Conservation (phyloP, 2,113 vertebrate species). For the Myiopsitta monachus region DNA sequence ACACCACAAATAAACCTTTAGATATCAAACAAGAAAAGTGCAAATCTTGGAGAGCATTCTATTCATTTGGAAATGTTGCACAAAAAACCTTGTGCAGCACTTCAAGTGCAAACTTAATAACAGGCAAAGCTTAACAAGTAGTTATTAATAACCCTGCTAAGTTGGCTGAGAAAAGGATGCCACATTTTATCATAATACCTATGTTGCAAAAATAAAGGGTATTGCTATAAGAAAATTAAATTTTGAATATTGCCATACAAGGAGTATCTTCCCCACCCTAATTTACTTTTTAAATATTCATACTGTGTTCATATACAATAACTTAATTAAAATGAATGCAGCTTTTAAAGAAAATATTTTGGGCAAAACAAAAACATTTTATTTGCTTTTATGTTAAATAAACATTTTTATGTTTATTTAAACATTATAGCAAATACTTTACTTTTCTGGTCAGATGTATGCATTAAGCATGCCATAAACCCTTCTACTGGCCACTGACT, state of each 20-base stretch:
- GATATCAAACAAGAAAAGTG: conserved; percentile 70
- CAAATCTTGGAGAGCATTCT: conserved; percentile 57
- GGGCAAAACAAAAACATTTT: too few species aligned
- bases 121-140: conserved; percentile 56
- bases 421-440: conserved; percentile 75
- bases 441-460: conserved; percentile 78
- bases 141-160: conserved; percentile 71
- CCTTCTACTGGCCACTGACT: conserved; percentile 88
- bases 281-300: conserved; percentile 69
- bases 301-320: conserved; percentile 55
- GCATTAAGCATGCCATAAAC: conserved; percentile 85
- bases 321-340: conserved; percentile 56
- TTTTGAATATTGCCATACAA: conserved; percentile 57
- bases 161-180: conserved; percentile 30
- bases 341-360: conserved; percentile 39
- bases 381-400: too few species aligned
- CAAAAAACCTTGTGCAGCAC: conserved; percentile 18
- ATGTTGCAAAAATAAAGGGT: neutral
- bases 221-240: neutral
- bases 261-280: conserved; percentile 48
- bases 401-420: too few species aligned
- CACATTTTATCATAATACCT: conserved; percentile 13
- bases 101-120: conserved; percentile 61
- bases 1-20: conserved; percentile 87
- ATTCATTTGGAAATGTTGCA: conserved; percentile 63